Base-by-base conservation (phyloP, 2,797 vertebrate genomes). In the Chelon auratus region DNA sequence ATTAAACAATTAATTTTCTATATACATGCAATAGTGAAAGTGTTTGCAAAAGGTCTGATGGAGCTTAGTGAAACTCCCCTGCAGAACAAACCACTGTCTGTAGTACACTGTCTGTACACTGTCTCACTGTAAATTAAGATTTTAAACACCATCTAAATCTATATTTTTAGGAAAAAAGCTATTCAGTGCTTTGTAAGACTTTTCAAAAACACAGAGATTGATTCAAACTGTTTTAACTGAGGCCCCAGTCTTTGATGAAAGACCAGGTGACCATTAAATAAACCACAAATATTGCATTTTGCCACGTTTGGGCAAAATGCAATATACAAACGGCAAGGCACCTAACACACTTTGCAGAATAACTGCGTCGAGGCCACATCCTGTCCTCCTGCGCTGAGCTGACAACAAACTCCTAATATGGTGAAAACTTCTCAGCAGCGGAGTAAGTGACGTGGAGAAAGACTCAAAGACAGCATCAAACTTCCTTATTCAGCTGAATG, bases 341-440 rank as follows among this genome's bases (percentile, higher is more conserved):
- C 24, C 22, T 17, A 24, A 53, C 3, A 0, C 12, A 5, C 56
- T 64, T 36, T 18, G 55, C 33, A 62, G 67, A 78, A 56, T 9
- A 72, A 48, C 60, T 10, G 45, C 18, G 69, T 30, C 66, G 77
- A 81, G 72, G 85, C 91, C 91, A 94, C 94, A 94, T 95, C 95
- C 95, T 93, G 93, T 89, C 64, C 43, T 52, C 64, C 66, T 70
- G 67, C 77, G 39, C 80, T 74, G 76, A 81, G 74, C 70, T 61
- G 77, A 88, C 80, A 92, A 85, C 78, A 37, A 90, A 87, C 85
- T 93, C 95, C 94, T 92, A 94, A 95, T 95, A 95, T 92, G 95
- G 95, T 90, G 87, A 95, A 92, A 93, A 93, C 74, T 57, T 72
- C 50, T 85, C 74, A 39, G 50, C 71, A 64, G 72, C 83, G 64